phyloP scores from a whole-genome alignment of 92 coral and sea anemone species.

The Anthopleura xanthogrammica region DNA sequence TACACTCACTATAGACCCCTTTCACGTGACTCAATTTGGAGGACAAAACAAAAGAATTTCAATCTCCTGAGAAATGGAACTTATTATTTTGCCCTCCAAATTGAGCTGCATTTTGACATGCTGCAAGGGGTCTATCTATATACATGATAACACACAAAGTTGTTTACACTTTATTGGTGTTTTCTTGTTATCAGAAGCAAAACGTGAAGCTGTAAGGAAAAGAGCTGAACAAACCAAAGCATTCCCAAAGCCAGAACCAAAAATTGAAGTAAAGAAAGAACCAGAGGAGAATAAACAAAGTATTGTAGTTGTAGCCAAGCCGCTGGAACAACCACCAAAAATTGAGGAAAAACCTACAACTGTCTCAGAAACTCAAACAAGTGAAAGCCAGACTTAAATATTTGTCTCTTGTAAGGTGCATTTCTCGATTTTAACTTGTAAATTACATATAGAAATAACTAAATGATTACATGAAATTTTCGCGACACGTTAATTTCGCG shows the following conservation, averaged over 20 bases:
- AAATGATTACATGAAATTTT: no score
- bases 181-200: constrained; percentile 32
- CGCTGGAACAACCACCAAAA: not conserved
- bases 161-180: not conserved
- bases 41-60: no score
- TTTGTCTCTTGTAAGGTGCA: not conserved
- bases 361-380: not conserved
- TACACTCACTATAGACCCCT: no score
- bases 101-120: no score
- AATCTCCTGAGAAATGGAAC: no score
- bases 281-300: not conserved
- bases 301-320: not conserved
- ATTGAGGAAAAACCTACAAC: constrained; percentile 10
- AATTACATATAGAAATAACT: no score
- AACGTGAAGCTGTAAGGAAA: constrained; percentile 54
- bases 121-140: no score
- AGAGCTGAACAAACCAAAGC: constrained; percentile 38
- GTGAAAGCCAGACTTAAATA: not conserved
- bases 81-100: no score
- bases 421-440: not conserved
- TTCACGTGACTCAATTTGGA: no score
- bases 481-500: no score
- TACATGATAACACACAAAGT: no score
- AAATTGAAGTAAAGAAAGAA: constrained; percentile 6
- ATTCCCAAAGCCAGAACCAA: constrained; percentile 27